phyloP scores from a whole-genome alignment of 2,797 vertebrate genomes.

The Hafferia zeledoni region DNA sequence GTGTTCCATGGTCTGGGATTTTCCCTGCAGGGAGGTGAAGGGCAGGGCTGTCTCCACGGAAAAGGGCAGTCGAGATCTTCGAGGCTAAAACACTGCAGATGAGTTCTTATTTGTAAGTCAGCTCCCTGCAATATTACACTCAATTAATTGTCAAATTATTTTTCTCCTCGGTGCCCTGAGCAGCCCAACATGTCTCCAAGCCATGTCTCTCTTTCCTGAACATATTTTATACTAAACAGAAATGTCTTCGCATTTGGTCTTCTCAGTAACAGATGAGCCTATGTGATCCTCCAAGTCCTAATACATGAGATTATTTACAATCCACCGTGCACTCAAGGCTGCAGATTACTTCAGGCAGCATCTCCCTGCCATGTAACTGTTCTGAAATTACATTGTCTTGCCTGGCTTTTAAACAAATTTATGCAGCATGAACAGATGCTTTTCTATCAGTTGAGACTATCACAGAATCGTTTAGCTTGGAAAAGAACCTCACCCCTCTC shows the following conservation, averaged over 20 bases:
- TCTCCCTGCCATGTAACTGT: not conserved
- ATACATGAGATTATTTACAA: slow-evolving; percentile 23
- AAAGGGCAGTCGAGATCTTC: not conserved
- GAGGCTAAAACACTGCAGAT: not conserved
- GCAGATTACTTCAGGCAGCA: not conserved
- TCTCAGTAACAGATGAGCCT: slow-evolving; percentile 42
- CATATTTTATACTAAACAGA: not conserved
- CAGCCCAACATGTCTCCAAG: not conserved
- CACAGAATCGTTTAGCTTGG: not conserved
- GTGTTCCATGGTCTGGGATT: not conserved
- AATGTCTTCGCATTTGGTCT: slow-evolving; percentile 31
- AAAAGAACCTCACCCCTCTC: not conserved
- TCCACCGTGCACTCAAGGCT: not conserved
- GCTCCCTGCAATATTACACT: not conserved
- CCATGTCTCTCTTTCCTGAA: not conserved
- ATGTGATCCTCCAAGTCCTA: slow-evolving; percentile 23
- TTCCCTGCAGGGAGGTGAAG: not conserved
- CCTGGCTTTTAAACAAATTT: not conserved
- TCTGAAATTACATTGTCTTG: not conserved
- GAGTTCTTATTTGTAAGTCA: not conserved
- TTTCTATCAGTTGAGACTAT: not conserved
- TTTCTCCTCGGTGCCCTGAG: not conserved
- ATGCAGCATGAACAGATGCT: not conserved
- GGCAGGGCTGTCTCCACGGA: not conserved
- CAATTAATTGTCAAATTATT: not conserved